Evolutionary conservation across 2,888 invertebrate genomes (phyloP).

Genomic region (Prosapia bicincta): DNA sequence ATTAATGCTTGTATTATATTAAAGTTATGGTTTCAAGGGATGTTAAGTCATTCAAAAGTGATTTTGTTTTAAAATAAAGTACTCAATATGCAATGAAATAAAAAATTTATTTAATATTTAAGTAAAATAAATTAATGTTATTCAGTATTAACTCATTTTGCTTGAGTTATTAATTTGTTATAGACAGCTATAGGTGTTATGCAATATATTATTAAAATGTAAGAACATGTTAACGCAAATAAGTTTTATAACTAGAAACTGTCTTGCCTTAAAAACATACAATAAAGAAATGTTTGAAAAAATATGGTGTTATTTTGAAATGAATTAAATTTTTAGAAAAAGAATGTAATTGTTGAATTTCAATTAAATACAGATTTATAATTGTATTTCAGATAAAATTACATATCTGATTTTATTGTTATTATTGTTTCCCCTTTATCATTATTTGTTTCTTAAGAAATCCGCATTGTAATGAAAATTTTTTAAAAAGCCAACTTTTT

Average conservation of each 20-base stretch:
- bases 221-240: no score
- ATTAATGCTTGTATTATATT: background rate
- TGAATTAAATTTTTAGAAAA: background rate
- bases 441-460: no score
- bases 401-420: no score
- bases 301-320: background rate
- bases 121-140: background rate
- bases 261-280: background rate
- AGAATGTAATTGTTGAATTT: no score
- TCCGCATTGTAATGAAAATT: no score
- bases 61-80: background rate
- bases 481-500: no score
- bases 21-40: background rate
- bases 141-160: background rate
- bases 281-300: background rate
- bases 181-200: background rate
- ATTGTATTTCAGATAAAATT: background rate
- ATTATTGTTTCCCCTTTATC: no score
- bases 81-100: background rate
- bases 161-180: background rate
- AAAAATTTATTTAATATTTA: background rate
- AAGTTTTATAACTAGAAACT: no score
- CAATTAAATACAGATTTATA: background rate
- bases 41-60: background rate
- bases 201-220: no score